Percentiles rank a stretch among this genome's conserved stretches.
Evolutionary conservation across 1,140 invertebrate genomes (phyloP).

Genomic region (Pseudomyrmex cubaensis): DNA sequence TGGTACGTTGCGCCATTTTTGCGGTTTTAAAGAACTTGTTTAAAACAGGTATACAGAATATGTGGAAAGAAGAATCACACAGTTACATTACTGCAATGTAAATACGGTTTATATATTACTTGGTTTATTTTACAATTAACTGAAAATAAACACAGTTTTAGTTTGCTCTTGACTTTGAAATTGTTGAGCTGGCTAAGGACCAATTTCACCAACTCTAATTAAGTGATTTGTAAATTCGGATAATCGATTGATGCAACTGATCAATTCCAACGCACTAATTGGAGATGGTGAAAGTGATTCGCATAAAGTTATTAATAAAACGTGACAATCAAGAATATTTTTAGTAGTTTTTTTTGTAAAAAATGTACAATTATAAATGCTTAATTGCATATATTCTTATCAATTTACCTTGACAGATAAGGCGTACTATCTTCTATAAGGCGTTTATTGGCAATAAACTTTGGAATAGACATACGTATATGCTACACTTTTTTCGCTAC

Average conservation of each 20-base stretch:
- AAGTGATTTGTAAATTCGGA: no score
- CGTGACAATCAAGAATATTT: background rate
- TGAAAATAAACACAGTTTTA: background rate
- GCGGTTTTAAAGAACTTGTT: background rate
- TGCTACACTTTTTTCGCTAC: background rate
- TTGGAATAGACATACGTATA: background rate
- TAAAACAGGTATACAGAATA: background rate
- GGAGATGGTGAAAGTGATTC: no score
- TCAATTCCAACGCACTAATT: no score
- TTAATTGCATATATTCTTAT: conserved; percentile 3
- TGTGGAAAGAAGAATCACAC: background rate
- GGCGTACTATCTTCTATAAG: background rate
- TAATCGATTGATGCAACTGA: no score
- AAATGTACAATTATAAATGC: background rate
- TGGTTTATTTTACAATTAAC: no score
- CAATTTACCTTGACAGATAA: background rate
- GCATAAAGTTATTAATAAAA: no score
- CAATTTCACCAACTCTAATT: no score
- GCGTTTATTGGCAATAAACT: background rate
- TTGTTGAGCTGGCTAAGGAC: no score
- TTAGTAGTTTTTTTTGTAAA: background rate
- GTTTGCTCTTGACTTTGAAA: no score
- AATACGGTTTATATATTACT: no score
- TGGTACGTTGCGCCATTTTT: conserved; percentile 29
- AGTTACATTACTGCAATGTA: no score